phyloP scores from a whole-genome alignment of 2,113 vertebrate genomes.

The Chrysochloris asiatica region DNA sequence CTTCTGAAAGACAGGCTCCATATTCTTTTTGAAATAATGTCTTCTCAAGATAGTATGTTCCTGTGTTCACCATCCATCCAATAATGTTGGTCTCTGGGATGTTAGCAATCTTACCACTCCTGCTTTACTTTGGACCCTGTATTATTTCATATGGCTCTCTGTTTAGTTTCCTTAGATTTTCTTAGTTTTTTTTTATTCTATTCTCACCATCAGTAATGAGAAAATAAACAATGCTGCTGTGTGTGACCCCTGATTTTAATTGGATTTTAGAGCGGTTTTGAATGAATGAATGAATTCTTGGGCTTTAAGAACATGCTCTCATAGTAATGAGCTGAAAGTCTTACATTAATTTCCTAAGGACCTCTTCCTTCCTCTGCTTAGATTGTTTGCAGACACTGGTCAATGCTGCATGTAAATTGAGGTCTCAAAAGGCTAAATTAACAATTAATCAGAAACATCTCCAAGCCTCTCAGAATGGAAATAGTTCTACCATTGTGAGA shows the following conservation, averaged over 20 bases:
- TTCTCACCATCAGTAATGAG: neutral
- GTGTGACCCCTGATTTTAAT: conserved; percentile 80
- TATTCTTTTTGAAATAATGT: neutral
- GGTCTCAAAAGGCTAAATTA: conserved; percentile 70
- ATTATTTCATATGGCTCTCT: neutral
- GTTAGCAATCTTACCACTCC: neutral
- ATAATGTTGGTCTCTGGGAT: neutral
- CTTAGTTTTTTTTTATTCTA: neutral
- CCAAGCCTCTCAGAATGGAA: conserved; percentile 59
- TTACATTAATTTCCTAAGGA: conserved; percentile 63
- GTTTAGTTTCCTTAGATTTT: neutral
- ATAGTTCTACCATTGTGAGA: neutral
- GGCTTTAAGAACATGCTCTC: conserved; percentile 55
- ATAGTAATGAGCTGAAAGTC: conserved; percentile 67
- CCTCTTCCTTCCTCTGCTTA: conserved; percentile 48
- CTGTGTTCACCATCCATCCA: neutral
- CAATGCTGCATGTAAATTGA: conserved; percentile 59
- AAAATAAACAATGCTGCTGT: conserved; percentile 11
- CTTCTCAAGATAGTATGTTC: neutral
- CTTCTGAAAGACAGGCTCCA: neutral
- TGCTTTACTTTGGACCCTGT: fast-evolving
- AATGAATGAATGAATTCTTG: conserved; percentile 75
- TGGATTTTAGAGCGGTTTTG: conserved; percentile 72
- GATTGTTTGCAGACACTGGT: conserved; percentile 73
- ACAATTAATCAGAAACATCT: conserved; percentile 63